Conservation (phyloP, 2,888 invertebrate species). For the Agrochola lota region DNA sequence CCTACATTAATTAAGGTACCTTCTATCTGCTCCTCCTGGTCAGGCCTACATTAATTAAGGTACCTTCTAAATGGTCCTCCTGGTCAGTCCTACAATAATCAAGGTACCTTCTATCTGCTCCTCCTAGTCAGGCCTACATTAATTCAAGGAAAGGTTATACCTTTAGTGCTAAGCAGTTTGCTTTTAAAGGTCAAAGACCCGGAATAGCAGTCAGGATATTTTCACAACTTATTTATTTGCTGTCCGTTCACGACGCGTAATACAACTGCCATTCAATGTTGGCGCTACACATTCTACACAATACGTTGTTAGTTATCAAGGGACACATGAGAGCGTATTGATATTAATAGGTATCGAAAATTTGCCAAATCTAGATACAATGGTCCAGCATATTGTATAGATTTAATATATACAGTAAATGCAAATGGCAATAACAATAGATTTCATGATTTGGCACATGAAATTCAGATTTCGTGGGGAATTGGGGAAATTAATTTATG, state of each 20-base stretch:
- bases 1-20: no score
- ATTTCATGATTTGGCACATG: neutral
- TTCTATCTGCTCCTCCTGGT: no score
- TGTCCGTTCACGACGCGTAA: neutral
- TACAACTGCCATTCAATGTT: constrained; percentile 14
- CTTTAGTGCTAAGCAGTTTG: neutral
- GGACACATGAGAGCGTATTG: neutral
- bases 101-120: neutral
- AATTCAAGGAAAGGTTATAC: neutral
- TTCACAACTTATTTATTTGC: constrained; percentile 2
- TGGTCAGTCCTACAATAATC: no score
- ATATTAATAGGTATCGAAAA: neutral
- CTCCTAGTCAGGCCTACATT: neutral
- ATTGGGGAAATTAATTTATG: no score
- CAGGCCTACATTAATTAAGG: no score
- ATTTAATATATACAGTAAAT: constrained; percentile 8
- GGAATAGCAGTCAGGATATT: neutral
- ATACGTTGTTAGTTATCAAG: neutral
- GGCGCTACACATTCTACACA: neutral
- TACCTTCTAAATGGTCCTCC: no score
- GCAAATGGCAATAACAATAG: neutral
- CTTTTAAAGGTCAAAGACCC: neutral
- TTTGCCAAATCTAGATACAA: neutral
- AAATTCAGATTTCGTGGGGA: neutral
- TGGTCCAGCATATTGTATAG: neutral